Percentiles rank a stretch among this genome's conserved stretches.
Conservation (phyloP, 2,113 vertebrate genomes). For the Psilopsiagon aurifrons region DNA sequence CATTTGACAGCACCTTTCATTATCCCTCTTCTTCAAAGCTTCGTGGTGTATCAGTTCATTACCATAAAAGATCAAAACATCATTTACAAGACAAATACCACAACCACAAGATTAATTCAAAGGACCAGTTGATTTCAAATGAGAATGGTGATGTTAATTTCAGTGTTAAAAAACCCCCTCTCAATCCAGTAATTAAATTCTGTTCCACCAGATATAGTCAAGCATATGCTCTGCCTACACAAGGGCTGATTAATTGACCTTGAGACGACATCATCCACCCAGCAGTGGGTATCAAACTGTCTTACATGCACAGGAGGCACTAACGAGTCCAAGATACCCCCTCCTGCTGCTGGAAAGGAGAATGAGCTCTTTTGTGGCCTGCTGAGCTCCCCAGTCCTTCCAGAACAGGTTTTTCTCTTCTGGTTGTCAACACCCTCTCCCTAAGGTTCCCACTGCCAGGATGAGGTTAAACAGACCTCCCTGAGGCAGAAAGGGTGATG, state of each 20-base stretch:
- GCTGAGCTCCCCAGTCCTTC: neutral
- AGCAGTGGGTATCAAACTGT: neutral
- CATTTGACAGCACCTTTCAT: neutral
- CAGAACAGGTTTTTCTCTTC: neutral
- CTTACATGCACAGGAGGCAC: neutral
- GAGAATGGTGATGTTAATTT: constrained; percentile 20
- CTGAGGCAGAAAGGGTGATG: neutral
- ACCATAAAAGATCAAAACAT: constrained; percentile 19
- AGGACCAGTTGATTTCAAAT: neutral
- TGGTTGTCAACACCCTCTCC: neutral
- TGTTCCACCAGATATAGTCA: neutral
- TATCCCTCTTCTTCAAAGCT: neutral
- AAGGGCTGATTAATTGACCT: constrained; percentile 35
- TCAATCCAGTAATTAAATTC: constrained; percentile 37
- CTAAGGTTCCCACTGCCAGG: neutral
- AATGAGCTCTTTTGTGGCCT: neutral
- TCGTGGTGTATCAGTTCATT: neutral
- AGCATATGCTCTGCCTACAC: constrained; percentile 46
- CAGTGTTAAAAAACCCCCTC: neutral
- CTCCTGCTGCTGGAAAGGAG: neutral
- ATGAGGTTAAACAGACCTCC: neutral
- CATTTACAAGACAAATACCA: constrained; percentile 34
- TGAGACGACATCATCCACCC: neutral
- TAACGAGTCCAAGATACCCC: neutral
- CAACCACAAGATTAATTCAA: constrained; percentile 42